phyloP scores from a whole-genome alignment of 2,797 vertebrate species.

The Muraenolepis orangiensis region DNA sequence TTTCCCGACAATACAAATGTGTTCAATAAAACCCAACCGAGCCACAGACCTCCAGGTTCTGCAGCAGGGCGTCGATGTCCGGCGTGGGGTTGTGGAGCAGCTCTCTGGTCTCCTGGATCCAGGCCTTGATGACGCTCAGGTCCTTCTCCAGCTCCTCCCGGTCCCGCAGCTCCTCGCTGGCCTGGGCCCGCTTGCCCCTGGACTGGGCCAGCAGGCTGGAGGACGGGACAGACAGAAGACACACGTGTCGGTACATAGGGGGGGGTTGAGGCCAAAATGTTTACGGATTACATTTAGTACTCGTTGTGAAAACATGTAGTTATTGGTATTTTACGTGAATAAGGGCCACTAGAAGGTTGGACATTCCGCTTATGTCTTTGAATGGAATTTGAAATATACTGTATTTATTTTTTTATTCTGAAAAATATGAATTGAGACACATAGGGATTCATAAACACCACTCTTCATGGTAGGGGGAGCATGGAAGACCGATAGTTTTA shows the following conservation, averaged over 20 bases:
- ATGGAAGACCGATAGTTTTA: too few relatives aligned
- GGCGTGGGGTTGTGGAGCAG: slow-evolving; percentile 86
- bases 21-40: not conserved
- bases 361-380: too few relatives aligned
- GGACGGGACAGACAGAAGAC: not conserved
- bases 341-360: not conserved
- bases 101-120: slow-evolving; percentile 91
- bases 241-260: not conserved
- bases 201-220: slow-evolving; percentile 89
- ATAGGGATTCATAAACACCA: too few relatives aligned
- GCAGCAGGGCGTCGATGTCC: slow-evolving; percentile 84
- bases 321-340: not conserved
- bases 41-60: slow-evolving; percentile 84
- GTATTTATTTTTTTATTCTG: too few relatives aligned
- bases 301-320: not conserved
- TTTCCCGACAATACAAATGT: too few relatives aligned
- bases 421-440: too few relatives aligned
- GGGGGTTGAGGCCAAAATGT: not conserved
- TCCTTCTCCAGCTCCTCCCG: slow-evolving; percentile 87
- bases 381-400: not conserved
- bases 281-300: not conserved
- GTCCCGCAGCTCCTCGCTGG: slow-evolving; percentile 88
- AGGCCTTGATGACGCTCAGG: slow-evolving; percentile 84
- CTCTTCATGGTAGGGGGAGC: too few relatives aligned
- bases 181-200: slow-evolving; percentile 76